These are phyloP conservation scores for Halichondria panicea DNA, from an alignment of 37 sponge, comb jelly and placozoan genomes.

Conservation along the genomic window DNA sequence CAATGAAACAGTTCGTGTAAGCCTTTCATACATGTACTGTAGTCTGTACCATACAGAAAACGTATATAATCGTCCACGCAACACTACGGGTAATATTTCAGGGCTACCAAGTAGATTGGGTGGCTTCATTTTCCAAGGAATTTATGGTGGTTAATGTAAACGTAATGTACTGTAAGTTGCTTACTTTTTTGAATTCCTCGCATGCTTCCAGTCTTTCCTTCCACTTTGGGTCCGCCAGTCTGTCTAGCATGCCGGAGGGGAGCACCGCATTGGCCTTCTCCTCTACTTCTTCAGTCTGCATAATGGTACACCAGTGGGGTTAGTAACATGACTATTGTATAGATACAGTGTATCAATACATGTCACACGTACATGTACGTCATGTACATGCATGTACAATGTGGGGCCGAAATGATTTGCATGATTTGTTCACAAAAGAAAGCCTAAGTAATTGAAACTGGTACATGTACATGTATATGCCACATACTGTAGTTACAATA, in stretches of 20 bases:
- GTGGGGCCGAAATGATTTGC: too few relatives aligned
- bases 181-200: conserved; percentile 70
- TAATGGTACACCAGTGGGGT: neutral
- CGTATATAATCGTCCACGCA: too few relatives aligned
- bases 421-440: too few relatives aligned
- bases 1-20: neutral
- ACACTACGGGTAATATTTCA: too few relatives aligned
- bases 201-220: conserved; percentile 78
- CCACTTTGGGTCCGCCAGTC: conserved; percentile 72
- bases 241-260: conserved; percentile 41
- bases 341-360: neutral
- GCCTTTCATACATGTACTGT: neutral
- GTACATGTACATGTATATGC: too few relatives aligned
- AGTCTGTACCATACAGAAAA: too few relatives aligned
- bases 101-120: too few relatives aligned
- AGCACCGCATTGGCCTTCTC: conserved; percentile 66
- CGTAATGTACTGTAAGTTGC: too few relatives aligned
- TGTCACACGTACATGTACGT: neutral
- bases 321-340: neutral
- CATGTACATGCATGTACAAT: conserved; percentile 6
- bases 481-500: too few relatives aligned
- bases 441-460: too few relatives aligned
- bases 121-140: too few relatives aligned
- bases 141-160: too few relatives aligned
- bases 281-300: conserved; percentile 77